Evolutionary conservation across 2,888 invertebrate genomes (phyloP).

Genomic region (Cyclophora albipunctata): DNA sequence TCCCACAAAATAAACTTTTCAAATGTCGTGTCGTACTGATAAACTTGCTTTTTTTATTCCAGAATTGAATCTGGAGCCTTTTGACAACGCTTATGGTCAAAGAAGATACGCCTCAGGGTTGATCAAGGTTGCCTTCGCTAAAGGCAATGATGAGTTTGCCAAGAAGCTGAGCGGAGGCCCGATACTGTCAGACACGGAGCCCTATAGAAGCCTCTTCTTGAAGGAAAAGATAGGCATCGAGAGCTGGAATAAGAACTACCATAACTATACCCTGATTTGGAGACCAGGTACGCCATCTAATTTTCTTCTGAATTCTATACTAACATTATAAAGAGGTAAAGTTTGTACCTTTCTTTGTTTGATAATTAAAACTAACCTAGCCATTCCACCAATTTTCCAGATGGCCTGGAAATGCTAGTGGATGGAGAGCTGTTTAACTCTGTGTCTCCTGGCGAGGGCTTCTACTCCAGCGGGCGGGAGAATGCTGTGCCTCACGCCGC

Average conservation of each 20-base stretch:
- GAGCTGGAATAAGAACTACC: conserved; percentile 78
- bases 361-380: too few relatives aligned
- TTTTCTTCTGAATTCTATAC: too few relatives aligned
- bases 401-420: conserved; percentile 63
- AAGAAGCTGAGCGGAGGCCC: conserved; percentile 58
- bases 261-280: conserved; percentile 82
- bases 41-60: conserved; percentile 9
- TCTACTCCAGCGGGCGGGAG: conserved; percentile 47
- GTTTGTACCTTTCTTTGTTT: too few relatives aligned
- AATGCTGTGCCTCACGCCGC: conserved; percentile 50
- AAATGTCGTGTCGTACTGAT: too few relatives aligned
- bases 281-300: conserved; percentile 51
- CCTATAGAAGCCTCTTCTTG: conserved; percentile 53
- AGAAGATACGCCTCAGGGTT: conserved; percentile 79
- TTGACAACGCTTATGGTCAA: conserved; percentile 78
- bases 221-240: conserved; percentile 55
- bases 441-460: conserved; percentile 58
- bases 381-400: conserved; percentile 30
- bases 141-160: conserved; percentile 75
- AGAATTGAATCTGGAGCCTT: conserved; percentile 82
- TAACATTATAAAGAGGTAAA: too few relatives aligned
- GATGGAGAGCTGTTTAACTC: conserved; percentile 68
- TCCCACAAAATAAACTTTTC: too few relatives aligned
- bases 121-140: conserved; percentile 81
- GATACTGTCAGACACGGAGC: conserved; percentile 50